Conservation (phyloP, 2,888 invertebrate genomes). For the Pharmacophagus antenor region DNA sequence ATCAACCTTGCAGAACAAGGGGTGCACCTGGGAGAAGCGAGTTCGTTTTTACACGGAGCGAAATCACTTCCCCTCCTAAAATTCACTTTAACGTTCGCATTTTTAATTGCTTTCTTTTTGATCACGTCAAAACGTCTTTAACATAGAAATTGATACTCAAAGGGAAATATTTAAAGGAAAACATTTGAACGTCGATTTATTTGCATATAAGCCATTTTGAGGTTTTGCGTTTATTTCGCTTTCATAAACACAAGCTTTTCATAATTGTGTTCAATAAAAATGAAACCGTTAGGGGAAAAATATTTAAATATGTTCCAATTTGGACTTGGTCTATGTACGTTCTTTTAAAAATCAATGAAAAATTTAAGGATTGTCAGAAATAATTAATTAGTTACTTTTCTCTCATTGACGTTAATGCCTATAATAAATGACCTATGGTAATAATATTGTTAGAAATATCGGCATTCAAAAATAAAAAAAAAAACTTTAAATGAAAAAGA, state of each 20-base stretch:
- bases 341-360: too few relatives aligned
- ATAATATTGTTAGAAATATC: too few relatives aligned
- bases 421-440: too few relatives aligned
- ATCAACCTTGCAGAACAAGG: slow-evolving; percentile 66
- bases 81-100: slow-evolving; percentile 54
- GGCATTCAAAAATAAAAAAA: too few relatives aligned
- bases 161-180: slow-evolving; percentile 27
- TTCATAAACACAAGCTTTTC: background rate
- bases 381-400: too few relatives aligned
- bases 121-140: slow-evolving; percentile 28
- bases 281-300: background rate
- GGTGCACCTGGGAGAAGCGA: slow-evolving; percentile 59
- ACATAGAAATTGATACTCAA: slow-evolving; percentile 31
- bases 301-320: background rate
- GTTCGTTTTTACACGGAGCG: slow-evolving; percentile 57
- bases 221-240: slow-evolving; percentile 1
- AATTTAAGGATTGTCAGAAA: too few relatives aligned
- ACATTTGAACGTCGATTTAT: slow-evolving; percentile 30
- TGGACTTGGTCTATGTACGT: too few relatives aligned
- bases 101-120: slow-evolving; percentile 41
- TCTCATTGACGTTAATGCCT: too few relatives aligned
- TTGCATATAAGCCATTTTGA: background rate
- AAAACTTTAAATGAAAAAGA: too few relatives aligned
- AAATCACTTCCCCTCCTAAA: slow-evolving; percentile 70
- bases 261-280: background rate